Evolutionary conservation across 2,797 vertebrate genomes (phyloP).

Genomic region (Xenopus petersii): DNA sequence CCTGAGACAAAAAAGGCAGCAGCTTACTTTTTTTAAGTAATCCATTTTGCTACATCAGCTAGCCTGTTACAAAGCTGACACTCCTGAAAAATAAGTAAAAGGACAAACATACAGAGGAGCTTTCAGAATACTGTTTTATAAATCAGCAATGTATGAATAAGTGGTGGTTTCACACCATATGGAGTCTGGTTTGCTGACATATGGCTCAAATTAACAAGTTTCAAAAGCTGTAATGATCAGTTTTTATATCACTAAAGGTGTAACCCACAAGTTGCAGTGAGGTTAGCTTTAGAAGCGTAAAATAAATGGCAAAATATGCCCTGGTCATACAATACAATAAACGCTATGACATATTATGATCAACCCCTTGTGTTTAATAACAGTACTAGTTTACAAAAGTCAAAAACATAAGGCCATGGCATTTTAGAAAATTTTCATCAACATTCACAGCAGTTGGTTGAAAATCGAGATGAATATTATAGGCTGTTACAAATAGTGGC

Average conservation of each 20-base stretch:
- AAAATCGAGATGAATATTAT: too few species aligned
- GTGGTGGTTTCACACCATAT: slow-evolving; percentile 74
- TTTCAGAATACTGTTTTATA: slow-evolving; percentile 70
- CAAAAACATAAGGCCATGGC: too few species aligned
- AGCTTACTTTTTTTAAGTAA: slow-evolving; percentile 59
- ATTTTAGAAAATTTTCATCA: too few species aligned
- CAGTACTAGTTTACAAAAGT: too few species aligned
- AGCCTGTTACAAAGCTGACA: slow-evolving; percentile 50
- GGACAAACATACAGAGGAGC: slow-evolving; percentile 61
- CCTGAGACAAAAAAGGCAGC: slow-evolving; percentile 58
- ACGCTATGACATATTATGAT: too few species aligned
- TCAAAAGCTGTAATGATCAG: slow-evolving; percentile 79
- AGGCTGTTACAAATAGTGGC: too few species aligned
- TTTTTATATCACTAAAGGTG: slow-evolving; percentile 73
- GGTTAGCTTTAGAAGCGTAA: slow-evolving; percentile 57
- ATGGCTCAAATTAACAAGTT: slow-evolving; percentile 80
- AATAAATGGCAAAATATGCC: slow-evolving; percentile 12
- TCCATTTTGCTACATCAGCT: slow-evolving; percentile 57
- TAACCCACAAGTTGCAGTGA: slow-evolving; percentile 61
- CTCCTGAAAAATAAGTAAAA: slow-evolving; percentile 56
- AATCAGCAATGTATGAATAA: slow-evolving; percentile 72
- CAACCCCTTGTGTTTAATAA: too few species aligned
- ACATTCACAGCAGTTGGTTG: too few species aligned
- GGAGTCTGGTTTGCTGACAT: slow-evolving; percentile 72
- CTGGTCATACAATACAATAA: too few species aligned